These are phyloP conservation scores for Tipula vernalis DNA, from an alignment of 2,888 invertebrate genomes.

Conservation along the genomic window DNA sequence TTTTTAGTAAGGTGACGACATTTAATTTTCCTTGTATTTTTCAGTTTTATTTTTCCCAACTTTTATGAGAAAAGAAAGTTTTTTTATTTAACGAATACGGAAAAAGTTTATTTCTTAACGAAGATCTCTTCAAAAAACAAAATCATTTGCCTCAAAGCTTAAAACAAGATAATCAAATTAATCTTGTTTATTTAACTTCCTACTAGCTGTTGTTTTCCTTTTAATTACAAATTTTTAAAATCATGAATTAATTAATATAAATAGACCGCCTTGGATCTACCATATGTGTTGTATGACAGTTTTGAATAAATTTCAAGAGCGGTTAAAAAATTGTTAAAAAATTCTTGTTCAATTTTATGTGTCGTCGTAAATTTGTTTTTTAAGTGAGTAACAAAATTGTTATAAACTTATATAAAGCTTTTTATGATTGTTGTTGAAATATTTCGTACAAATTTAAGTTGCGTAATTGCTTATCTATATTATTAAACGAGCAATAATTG, in stretches of 20 bases:
- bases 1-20: not conserved
- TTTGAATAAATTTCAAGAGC: not conserved
- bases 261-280: not conserved
- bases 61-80: not conserved
- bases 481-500: too few species aligned
- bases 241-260: not conserved
- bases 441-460: not conserved
- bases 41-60: not conserved
- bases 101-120: not conserved
- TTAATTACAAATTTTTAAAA: not conserved
- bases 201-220: not conserved
- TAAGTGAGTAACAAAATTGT: not conserved
- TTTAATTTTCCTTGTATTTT: not conserved
- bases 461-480: not conserved
- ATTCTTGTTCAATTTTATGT: not conserved
- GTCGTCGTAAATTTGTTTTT: not conserved
- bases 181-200: not conserved
- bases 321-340: not conserved
- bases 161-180: not conserved
- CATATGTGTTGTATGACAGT: not conserved
- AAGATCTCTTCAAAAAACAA: not conserved
- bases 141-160: not conserved
- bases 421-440: not conserved
- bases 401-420: not conserved
- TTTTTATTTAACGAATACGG: not conserved